Evolutionary conservation across 2,888 invertebrate species (phyloP).

Genomic region (Tetragnatha montana): DNA sequence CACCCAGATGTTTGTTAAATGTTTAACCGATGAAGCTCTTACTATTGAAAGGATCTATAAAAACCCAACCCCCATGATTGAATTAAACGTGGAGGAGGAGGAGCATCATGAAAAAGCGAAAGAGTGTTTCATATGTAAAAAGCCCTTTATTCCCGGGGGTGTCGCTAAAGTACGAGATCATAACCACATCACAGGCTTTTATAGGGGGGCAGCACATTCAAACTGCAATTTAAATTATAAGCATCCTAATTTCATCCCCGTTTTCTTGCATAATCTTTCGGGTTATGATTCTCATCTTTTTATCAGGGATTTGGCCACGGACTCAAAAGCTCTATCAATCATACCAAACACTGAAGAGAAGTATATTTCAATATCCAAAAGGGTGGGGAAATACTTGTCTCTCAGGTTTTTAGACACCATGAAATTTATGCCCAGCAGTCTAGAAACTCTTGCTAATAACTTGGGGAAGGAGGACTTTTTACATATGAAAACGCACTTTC

Average conservation of each 20-base stretch:
- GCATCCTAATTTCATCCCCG: background rate
- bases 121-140: background rate
- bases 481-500: too few relatives aligned
- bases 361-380: background rate
- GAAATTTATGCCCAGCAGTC: too few relatives aligned
- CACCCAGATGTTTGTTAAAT: background rate
- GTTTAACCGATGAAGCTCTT: background rate
- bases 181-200: background rate
- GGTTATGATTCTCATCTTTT: constrained; percentile 7
- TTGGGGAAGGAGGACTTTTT: too few relatives aligned
- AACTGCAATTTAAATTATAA: background rate
- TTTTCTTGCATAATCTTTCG: background rate
- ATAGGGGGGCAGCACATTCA: background rate
- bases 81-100: background rate
- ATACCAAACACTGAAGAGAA: background rate
- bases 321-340: background rate
- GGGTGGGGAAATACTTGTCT: background rate
- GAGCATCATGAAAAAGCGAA: background rate
- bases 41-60: constrained; percentile 10
- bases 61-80: background rate
- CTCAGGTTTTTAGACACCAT: too few relatives aligned
- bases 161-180: background rate
- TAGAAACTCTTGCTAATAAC: too few relatives aligned
- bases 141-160: background rate
- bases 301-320: too few relatives aligned